Evolutionary conservation across 2,113 vertebrate genomes (phyloP).

Genomic region (Manacus vitellinus): DNA sequence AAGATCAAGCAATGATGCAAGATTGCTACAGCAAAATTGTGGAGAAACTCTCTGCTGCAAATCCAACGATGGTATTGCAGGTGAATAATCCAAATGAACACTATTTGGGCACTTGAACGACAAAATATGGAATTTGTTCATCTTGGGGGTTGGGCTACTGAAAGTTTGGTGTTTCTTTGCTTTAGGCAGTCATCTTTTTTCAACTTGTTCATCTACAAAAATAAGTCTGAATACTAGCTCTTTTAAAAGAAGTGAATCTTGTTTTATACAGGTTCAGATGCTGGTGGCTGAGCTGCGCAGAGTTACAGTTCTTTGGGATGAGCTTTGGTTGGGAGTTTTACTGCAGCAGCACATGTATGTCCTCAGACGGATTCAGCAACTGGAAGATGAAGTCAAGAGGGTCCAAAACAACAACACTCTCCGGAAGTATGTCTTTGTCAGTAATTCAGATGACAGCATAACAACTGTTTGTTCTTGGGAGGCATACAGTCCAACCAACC

Average conservation of each 20-base stretch:
- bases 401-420: constrained; percentile 96
- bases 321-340: constrained; percentile 94
- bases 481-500: rapidly evolving
- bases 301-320: constrained; percentile 97
- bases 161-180: not conserved
- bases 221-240: not conserved
- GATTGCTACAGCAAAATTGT: constrained; percentile 99
- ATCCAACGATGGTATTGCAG: constrained; percentile 98
- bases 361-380: constrained; percentile 90
- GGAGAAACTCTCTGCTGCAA: constrained; percentile 92
- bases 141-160: not conserved
- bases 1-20: constrained; percentile 99
- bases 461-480: not conserved
- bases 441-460: not conserved
- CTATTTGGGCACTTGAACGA: not conserved
- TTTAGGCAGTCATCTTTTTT: not conserved
- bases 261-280: constrained; percentile 87
- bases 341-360: constrained; percentile 98
- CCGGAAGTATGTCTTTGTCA: constrained; percentile 81
- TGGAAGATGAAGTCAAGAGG: constrained; percentile 97
- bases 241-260: not conserved
- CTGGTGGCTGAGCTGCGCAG: constrained; percentile 93
- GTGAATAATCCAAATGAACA: constrained; percentile 62
- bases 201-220: not conserved
- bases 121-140: rapidly evolving